Conservation (phyloP, 2,113 vertebrate species). For the Chionodraco myersi region DNA sequence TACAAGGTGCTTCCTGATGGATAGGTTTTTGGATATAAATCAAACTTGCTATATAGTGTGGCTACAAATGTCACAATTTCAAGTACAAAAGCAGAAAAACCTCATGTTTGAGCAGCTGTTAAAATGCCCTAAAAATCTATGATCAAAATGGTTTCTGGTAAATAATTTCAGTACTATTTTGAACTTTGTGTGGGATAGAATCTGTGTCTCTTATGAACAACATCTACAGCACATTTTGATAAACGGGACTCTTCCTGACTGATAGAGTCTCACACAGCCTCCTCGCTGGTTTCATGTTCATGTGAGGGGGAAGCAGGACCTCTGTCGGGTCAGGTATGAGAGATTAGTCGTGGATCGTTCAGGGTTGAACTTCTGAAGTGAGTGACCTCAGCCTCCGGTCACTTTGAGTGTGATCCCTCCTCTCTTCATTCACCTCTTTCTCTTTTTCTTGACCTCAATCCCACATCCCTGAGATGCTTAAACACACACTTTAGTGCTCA, state of each 20-base stretch:
- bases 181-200: neutral
- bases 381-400: conserved; percentile 52
- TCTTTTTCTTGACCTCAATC: conserved; percentile 56
- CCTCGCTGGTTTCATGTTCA: conserved; percentile 7
- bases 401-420: conserved; percentile 50
- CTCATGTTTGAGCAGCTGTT: neutral
- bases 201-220: neutral
- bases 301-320: conserved; percentile 22
- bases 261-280: conserved; percentile 31
- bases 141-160: neutral
- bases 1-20: no score
- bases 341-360: conserved; percentile 50
- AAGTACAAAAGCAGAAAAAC: neutral
- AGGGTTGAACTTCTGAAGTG: conserved; percentile 46
- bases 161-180: neutral
- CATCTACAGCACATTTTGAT: neutral
- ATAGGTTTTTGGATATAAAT: no score
- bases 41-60: no score
- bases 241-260: conserved; percentile 3
- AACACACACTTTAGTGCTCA: conserved; percentile 50
- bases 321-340: conserved; percentile 43
- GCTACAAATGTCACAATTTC: neutral
- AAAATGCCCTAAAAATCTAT: neutral
- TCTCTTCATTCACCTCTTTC: conserved; percentile 47
- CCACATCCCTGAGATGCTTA: conserved; percentile 54